A percentile compares a stretch with the other conserved stretches of the same genome.
phyloP scores from a whole-genome alignment of 2,888 invertebrate species.

The Asteroscopus sphinx region DNA sequence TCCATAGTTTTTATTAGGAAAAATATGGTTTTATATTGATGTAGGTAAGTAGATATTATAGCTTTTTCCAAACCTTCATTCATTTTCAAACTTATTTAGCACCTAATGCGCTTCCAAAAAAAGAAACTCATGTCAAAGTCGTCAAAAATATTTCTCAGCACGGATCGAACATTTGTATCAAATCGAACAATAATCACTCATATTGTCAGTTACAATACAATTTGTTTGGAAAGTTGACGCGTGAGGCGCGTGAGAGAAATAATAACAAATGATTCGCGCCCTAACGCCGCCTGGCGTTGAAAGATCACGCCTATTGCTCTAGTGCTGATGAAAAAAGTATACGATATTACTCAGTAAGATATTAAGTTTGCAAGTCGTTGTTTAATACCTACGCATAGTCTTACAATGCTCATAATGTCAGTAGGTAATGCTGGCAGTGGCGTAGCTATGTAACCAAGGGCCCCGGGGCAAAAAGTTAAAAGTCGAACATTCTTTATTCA shows the following conservation, averaged over 20 bases:
- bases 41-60: too few species aligned
- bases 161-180: slow-evolving; percentile 77
- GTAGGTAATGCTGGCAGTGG: too few species aligned
- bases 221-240: slow-evolving; percentile 88
- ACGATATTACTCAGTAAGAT: slow-evolving; percentile 59
- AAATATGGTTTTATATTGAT: too few species aligned
- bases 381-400: too few species aligned
- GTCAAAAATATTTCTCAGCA: slow-evolving; percentile 54
- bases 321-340: slow-evolving; percentile 85
- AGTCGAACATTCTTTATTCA: too few species aligned
- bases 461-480: too few species aligned
- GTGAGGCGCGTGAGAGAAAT: slow-evolving; percentile 89
- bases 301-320: slow-evolving; percentile 89
- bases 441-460: too few species aligned
- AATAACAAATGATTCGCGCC: slow-evolving; percentile 90
- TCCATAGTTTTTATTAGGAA: not conserved
- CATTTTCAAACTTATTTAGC: not conserved
- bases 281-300: slow-evolving; percentile 89
- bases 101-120: slow-evolving; percentile 11
- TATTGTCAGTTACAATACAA: slow-evolving; percentile 90
- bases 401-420: too few species aligned
- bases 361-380: slow-evolving; percentile 36
- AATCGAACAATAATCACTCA: slow-evolving; percentile 89
- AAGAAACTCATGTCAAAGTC: slow-evolving; percentile 18
- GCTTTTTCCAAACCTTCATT: not conserved